phyloP scores from a whole-genome alignment of 2,888 invertebrate species.

The Noctua fimbriata region DNA sequence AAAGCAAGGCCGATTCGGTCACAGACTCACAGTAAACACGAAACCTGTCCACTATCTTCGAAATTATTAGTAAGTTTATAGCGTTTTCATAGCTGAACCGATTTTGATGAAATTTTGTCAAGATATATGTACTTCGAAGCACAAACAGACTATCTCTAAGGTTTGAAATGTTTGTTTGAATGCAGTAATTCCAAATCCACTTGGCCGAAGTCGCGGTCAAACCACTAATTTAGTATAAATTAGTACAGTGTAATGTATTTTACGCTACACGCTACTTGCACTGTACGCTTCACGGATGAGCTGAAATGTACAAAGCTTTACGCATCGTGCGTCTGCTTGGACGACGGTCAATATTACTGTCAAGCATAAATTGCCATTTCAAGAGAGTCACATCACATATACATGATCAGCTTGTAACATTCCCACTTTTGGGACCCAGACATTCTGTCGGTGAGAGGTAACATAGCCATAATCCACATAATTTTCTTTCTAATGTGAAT shows the following conservation, averaged over 20 bases:
- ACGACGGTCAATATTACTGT: constrained; percentile 4
- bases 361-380: constrained; percentile 14
- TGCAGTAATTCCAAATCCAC: not conserved
- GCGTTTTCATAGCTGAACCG: not conserved
- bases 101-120: not conserved
- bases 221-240: constrained; percentile 17
- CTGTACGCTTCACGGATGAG: constrained; percentile 37
- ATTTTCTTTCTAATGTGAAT: not conserved
- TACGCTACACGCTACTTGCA: constrained; percentile 29
- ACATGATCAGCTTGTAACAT: not conserved
- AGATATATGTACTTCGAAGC: not conserved
- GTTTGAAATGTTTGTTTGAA: not conserved
- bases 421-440: not conserved
- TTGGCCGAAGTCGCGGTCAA: not conserved
- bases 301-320: constrained; percentile 23
- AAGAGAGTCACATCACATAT: not conserved
- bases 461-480: not conserved
- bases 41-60: not conserved
- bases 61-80: not conserved
- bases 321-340: constrained; percentile 11
- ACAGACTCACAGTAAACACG: too few species aligned
- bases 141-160: not conserved
- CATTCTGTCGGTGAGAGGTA: not conserved
- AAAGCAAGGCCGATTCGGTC: constrained; percentile 18
- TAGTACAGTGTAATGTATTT: constrained; percentile 3